These are phyloP conservation scores for Paragorgia papillata DNA, from an alignment of 92 coral and sea anemone genomes.

Conservation along the genomic window DNA sequence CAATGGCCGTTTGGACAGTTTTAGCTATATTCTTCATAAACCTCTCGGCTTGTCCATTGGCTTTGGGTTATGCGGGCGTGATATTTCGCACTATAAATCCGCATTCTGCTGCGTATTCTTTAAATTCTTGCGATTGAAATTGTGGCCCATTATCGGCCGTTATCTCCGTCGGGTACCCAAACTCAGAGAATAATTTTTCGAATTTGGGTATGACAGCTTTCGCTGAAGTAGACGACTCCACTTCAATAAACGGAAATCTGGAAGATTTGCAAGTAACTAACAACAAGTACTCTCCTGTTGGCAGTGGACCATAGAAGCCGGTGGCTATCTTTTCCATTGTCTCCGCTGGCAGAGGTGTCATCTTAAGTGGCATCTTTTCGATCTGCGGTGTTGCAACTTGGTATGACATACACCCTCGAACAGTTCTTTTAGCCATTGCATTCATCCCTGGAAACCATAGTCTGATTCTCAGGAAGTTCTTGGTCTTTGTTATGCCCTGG, in stretches of 20 bases:
- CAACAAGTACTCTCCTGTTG: conserved; percentile 53
- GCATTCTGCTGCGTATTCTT: not conserved
- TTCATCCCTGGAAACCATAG: conserved; percentile 53
- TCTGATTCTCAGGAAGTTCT: conserved; percentile 41
- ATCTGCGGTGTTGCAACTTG: conserved; percentile 41
- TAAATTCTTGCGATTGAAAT: conserved; percentile 3
- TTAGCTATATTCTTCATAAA: not conserved
- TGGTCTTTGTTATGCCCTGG: conserved; percentile 46
- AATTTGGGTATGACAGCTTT: not conserved
- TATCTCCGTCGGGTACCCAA: not conserved
- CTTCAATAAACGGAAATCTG: not conserved
- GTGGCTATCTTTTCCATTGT: no score
- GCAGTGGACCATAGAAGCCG: conserved; percentile 42
- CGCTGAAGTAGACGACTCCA: no score
- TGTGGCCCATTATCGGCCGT: conserved; percentile 12
- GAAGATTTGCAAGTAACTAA: conserved; percentile 52
- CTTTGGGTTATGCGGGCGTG: not conserved
- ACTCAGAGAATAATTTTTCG: not conserved
- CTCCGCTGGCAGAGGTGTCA: conserved; percentile 20
- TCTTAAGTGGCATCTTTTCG: conserved; percentile 33
- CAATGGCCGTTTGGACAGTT: not conserved
- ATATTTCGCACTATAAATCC: not conserved
- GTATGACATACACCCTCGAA: no score
- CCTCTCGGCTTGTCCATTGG: not conserved
- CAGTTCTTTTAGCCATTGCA: conserved; percentile 40